A percentile compares a stretch with the other conserved stretches of the same genome.
Evolutionary conservation across 2,888 invertebrate species (phyloP).

Genomic region (Phaedon cochleariae): DNA sequence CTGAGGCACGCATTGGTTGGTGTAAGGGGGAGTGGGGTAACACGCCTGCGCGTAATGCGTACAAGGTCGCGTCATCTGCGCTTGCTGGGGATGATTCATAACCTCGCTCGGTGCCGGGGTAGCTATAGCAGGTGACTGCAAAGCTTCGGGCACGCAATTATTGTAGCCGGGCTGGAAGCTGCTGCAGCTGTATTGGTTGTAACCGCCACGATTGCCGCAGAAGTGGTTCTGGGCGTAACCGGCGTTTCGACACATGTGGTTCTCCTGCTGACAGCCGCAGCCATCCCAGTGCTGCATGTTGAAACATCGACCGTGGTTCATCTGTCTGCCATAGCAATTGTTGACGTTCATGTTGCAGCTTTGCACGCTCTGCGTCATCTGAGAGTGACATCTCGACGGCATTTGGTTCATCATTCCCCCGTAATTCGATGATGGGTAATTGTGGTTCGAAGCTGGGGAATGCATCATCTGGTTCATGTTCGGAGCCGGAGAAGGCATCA

Average conservation of each 20-base stretch:
- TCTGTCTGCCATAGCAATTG: constrained; percentile 49
- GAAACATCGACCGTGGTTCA: constrained; percentile 50
- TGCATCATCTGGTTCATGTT: constrained; percentile 46
- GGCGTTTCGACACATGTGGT: constrained; percentile 49
- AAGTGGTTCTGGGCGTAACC: constrained; percentile 43
- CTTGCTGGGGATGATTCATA: constrained; percentile 55
- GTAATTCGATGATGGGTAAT: constrained; percentile 40
- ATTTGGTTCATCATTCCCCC: constrained; percentile 50
- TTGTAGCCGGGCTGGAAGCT: constrained; percentile 43
- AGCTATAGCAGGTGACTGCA: constrained; percentile 58
- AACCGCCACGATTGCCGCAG: constrained; percentile 48
- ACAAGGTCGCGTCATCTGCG: constrained; percentile 57
- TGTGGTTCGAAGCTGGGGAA: constrained; percentile 43
- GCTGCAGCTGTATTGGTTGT: constrained; percentile 48
- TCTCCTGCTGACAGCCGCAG: constrained; percentile 46
- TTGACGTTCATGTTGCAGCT: constrained; percentile 25
- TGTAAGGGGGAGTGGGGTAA: constrained; percentile 37
- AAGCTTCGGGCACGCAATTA: constrained; percentile 51
- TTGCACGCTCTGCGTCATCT: constrained; percentile 45
- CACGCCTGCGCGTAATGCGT: constrained; percentile 48
- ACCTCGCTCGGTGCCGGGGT: constrained; percentile 55
- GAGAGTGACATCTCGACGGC: constrained; percentile 52
- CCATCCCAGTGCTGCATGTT: constrained; percentile 47
- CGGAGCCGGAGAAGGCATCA: constrained; percentile 43
- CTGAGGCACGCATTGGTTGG: constrained; percentile 37